Conservation (phyloP, 2,797 vertebrate species). For the Vespertilio murinus region DNA sequence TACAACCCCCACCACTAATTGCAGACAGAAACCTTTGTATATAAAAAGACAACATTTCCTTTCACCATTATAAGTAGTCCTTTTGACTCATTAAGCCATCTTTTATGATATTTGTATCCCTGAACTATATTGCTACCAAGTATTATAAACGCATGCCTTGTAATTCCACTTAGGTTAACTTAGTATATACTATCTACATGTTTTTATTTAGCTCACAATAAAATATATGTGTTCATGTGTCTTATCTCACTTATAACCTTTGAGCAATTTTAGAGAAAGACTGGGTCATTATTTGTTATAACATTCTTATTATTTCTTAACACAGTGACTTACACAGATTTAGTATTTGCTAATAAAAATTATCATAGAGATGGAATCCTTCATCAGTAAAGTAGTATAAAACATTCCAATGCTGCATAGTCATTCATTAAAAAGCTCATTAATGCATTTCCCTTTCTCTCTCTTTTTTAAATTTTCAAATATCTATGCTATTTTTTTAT, state of each 20-base stretch:
- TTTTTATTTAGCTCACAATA: conserved; percentile 25
- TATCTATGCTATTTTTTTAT: not conserved
- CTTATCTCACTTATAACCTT: not conserved
- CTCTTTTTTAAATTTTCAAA: conserved; percentile 42
- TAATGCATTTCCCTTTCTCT: not conserved
- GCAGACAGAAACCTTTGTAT: not conserved
- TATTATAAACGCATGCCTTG: not conserved
- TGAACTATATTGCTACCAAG: not conserved
- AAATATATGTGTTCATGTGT: conserved; percentile 14
- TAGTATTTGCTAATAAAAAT: conserved; percentile 46
- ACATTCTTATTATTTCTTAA: not conserved
- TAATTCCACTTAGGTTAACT: conserved; percentile 11
- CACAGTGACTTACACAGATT: not conserved
- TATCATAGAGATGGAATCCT: conserved; percentile 12
- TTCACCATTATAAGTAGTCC: not conserved
- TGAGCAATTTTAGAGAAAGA: conserved; percentile 33
- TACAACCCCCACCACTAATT: not conserved
- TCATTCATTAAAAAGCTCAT: conserved; percentile 14
- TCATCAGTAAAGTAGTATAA: conserved; percentile 33
- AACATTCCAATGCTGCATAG: not conserved
- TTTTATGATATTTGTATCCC: not conserved
- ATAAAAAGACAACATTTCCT: not conserved
- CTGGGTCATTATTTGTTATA: not conserved
- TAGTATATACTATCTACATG: not conserved
- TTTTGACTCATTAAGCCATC: not conserved